Evolutionary conservation across 2,113 vertebrate species (phyloP).

Genomic region (Hirundichthys speculiger): DNA sequence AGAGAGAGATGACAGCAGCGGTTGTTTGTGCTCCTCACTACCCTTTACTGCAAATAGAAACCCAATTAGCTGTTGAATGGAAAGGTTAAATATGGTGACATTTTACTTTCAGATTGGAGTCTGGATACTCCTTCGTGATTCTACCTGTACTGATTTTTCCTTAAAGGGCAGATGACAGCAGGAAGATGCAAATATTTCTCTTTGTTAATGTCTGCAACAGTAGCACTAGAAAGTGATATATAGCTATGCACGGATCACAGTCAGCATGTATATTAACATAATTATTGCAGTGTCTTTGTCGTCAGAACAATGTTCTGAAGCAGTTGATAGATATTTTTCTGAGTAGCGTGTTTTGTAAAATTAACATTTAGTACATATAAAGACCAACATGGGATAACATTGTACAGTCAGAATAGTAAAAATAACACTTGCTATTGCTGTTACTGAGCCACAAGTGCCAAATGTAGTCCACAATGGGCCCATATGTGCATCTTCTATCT

Average conservation of each 20-base stretch:
- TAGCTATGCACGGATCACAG: background rate
- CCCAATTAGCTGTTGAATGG: conserved; percentile 36
- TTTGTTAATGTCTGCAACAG: conserved; percentile 23
- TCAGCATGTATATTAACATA: conserved; percentile 1
- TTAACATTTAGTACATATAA: too few species aligned
- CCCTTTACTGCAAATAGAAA: conserved; percentile 49
- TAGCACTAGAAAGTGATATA: background rate
- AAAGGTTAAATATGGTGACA: conserved; percentile 46
- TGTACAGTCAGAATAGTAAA: too few species aligned
- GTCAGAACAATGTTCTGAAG: background rate
- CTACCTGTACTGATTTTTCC: conserved; percentile 48
- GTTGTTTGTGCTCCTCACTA: conserved; percentile 31
- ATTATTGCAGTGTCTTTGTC: conserved; percentile 3
- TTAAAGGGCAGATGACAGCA: conserved; percentile 25
- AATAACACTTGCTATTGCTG: too few species aligned
- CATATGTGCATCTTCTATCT: too few species aligned
- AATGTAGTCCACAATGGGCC: too few species aligned
- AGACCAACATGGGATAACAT: too few species aligned
- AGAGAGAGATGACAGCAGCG: conserved; percentile 24
- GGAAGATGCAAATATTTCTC: background rate
- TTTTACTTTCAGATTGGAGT: conserved; percentile 49
- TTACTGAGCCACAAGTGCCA: too few species aligned
- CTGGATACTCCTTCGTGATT: conserved; percentile 27
- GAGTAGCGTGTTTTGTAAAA: too few species aligned
- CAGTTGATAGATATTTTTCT: background rate